Conservation (phyloP, 2,113 vertebrate species). For the Mungos mungo region DNA sequence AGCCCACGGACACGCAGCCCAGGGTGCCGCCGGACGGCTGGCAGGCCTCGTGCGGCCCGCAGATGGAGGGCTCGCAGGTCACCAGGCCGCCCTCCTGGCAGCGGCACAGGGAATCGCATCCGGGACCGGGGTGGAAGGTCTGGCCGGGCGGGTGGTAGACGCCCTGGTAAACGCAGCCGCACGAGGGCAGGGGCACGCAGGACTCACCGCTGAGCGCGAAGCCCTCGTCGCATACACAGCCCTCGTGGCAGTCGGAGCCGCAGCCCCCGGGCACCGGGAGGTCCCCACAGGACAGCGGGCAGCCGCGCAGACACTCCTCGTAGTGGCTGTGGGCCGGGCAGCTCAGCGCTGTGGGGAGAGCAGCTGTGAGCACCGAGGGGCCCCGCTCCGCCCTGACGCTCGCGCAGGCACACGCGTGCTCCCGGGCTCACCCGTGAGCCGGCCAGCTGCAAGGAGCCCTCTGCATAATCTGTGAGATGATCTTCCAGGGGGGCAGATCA, state of each 20-base stretch:
- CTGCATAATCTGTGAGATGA: no score
- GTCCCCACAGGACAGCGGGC: conserved; percentile 83
- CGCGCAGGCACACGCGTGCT: no score
- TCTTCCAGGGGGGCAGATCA: not conserved
- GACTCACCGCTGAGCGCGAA: conserved; percentile 81
- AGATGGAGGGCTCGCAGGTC: conserved; percentile 62
- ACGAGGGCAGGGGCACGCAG: conserved; percentile 85
- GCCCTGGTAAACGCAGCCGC: conserved; percentile 86
- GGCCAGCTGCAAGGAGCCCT: no score
- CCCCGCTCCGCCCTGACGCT: not conserved
- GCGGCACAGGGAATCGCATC: conserved; percentile 60
- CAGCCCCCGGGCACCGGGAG: conserved; percentile 70
- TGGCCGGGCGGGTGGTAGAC: conserved; percentile 83
- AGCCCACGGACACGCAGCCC: conserved; percentile 68
- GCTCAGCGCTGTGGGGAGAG: conserved; percentile 77
- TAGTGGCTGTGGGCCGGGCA: conserved; percentile 89
- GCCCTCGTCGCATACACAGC: conserved; percentile 87
- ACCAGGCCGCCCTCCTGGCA: conserved; percentile 49
- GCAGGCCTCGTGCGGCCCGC: conserved; percentile 57
- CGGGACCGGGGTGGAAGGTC: conserved; percentile 68
- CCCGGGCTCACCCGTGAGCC: not conserved
- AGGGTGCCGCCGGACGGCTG: not conserved
- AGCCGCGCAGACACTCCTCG: conserved; percentile 77
- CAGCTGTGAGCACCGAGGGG: rapidly evolving
- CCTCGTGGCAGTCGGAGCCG: conserved; percentile 78